Evolutionary conservation across 2,888 invertebrate species (phyloP).

Genomic region (Hylaea fasciaria): DNA sequence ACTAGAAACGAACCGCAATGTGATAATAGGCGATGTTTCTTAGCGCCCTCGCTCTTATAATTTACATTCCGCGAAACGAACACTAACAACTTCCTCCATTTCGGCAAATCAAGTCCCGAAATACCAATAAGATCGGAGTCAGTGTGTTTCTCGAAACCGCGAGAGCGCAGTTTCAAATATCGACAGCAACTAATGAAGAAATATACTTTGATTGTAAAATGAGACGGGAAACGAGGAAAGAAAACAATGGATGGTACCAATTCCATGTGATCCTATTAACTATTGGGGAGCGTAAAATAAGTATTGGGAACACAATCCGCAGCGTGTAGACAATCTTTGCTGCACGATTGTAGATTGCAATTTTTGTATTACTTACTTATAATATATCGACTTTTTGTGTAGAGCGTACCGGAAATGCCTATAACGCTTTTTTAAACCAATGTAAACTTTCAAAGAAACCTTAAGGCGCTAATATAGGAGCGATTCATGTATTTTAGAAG

Average conservation of each 20-base stretch:
- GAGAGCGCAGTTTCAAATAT: conserved; percentile 17
- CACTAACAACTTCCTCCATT: conserved; percentile 26
- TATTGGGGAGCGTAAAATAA: no score
- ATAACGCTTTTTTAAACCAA: not conserved
- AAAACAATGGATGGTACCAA: conserved; percentile 4
- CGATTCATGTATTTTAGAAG: no score
- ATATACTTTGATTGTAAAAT: conserved; percentile 6
- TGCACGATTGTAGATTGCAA: no score
- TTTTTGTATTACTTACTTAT: no score
- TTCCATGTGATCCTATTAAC: not conserved
- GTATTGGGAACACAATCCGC: no score
- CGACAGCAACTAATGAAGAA: conserved; percentile 26
- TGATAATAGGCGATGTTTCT: conserved; percentile 9
- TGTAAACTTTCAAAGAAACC: not conserved
- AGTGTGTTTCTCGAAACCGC: conserved; percentile 14
- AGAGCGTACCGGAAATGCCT: no score
- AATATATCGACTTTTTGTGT: no score
- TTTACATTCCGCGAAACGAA: conserved; percentile 17
- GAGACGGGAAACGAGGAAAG: conserved; percentile 11
- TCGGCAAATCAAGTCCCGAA: conserved; percentile 24
- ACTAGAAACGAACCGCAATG: not conserved
- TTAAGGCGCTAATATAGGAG: no score
- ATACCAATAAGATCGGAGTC: conserved; percentile 25
- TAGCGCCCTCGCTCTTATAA: conserved; percentile 1
- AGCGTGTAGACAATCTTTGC: no score